Evolutionary conservation across 2,888 invertebrate species (phyloP).

Genomic region (Stenotaenia linearis): DNA sequence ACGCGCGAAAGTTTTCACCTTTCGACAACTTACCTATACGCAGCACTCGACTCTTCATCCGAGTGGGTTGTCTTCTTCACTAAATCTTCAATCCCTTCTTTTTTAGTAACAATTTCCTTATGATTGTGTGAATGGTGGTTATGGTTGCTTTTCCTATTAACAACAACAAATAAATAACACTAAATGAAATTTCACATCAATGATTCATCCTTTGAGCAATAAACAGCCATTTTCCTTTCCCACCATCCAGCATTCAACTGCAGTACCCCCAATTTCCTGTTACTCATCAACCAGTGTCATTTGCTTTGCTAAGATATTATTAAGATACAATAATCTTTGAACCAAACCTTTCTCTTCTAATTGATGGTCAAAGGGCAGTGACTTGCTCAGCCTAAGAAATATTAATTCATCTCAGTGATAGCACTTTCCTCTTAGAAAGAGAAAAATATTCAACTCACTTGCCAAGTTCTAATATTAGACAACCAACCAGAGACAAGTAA

Average conservation of each 20-base stretch:
- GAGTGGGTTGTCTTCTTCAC: no score
- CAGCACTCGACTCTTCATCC: no score
- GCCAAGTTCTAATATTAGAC: neutral
- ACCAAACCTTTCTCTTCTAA: neutral
- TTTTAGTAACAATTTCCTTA: no score
- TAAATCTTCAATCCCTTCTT: no score
- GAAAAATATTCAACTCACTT: neutral
- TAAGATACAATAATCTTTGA: neutral
- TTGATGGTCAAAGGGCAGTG: neutral
- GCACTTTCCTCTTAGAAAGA: neutral
- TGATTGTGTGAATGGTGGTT: no score
- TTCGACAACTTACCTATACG: no score
- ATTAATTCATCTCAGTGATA: neutral
- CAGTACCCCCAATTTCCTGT: neutral
- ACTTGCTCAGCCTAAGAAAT: neutral
- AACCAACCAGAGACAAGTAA: neutral
- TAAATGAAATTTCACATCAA: neutral
- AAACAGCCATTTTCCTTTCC: neutral
- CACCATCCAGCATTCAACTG: neutral
- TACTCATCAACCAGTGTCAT: neutral
- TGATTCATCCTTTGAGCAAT: neutral
- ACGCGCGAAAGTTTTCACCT: no score
- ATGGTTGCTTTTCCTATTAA: no score
- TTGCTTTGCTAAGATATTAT: neutral
- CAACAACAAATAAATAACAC: neutral